Evolutionary conservation across 2,888 invertebrate genomes (phyloP), one percentile per base, ranked within the genome.

Genomic region (Ommatoiulus sabulosus): DNA sequence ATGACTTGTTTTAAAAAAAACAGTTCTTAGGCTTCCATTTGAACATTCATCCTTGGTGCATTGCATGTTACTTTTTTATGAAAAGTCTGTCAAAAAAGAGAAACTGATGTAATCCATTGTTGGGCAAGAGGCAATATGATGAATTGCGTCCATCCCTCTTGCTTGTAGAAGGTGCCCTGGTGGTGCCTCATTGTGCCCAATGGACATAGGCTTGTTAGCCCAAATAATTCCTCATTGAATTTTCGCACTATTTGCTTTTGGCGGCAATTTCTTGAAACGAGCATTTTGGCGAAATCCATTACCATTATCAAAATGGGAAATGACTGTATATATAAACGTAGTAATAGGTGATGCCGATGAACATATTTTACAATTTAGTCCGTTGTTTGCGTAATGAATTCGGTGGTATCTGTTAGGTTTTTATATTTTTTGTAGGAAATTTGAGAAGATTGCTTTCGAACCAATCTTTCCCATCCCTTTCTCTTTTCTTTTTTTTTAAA

Each of bases 101-200:
- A 44, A 86, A 86, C 86, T 44, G 86, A 48, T 24, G 12, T 20
- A 12, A 48, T 48, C 86, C 44, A 86, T n/a, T 86, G 43, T 46
- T 86, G 86, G 46, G 46, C 44, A 86, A 86, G 20, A 48, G 86
- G 86, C 86, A 86, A 44, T 86, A 86, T n/a, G 85, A 86, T 12
- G 12, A 48, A 86, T 48, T 86, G 86, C 86, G 12, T 10, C 46
- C 86, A 44, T 46, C 86, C 44, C 12, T 86, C 86, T 86, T 86
- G 86, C 86, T 48, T n/a, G 46, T 35, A 44, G 5, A 3, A 20
- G 44, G 46, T 10, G 24, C 46, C 46, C n/a, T 44, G 44, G 86
- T 15, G 20, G 85, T 20, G 85, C 85, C 24, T 72, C 8, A 72
- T 8, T n/a, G 35, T 35, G 35, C 15, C 35, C 35, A 35, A 15